Evolutionary conservation across 2,888 invertebrate species (phyloP).

Genomic region (Cephus nigrinus): DNA sequence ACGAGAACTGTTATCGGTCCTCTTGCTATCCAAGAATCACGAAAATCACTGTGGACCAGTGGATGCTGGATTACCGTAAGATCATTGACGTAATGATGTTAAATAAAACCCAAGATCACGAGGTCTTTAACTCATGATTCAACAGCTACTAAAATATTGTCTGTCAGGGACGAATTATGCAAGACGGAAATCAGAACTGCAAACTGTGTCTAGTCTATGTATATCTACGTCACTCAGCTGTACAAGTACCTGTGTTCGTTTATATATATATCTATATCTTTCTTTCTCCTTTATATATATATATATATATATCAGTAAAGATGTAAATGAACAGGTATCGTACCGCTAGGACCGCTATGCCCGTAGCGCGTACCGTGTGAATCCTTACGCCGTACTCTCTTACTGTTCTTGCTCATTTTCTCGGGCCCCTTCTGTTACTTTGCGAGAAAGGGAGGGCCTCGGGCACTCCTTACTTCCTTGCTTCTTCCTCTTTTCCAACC

Average conservation of each 20-base stretch:
- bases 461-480: conserved; percentile 14
- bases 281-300: neutral
- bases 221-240: neutral
- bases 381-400: conserved; percentile 41
- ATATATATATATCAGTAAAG: conserved; percentile 6
- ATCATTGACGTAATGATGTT: neutral
- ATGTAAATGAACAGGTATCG: conserved; percentile 57
- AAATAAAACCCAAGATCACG: neutral
- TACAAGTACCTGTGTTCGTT: neutral
- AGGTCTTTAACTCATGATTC: neutral
- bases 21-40: neutral
- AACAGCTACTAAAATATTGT: neutral
- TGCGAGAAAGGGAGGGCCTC: conserved; percentile 2
- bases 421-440: conserved; percentile 4
- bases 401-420: conserved; percentile 35
- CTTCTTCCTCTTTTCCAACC: conserved; percentile 27
- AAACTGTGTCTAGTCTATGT: neutral
- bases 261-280: neutral
- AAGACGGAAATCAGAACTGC: neutral
- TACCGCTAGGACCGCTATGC: conserved; percentile 59
- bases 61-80: neutral
- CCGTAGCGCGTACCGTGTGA: conserved; percentile 50
- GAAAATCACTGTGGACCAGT: neutral
- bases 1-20: neutral
- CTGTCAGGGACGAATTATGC: neutral